phyloP scores from a whole-genome alignment of 2,113 vertebrate species.

The Anolis carolinensis region DNA sequence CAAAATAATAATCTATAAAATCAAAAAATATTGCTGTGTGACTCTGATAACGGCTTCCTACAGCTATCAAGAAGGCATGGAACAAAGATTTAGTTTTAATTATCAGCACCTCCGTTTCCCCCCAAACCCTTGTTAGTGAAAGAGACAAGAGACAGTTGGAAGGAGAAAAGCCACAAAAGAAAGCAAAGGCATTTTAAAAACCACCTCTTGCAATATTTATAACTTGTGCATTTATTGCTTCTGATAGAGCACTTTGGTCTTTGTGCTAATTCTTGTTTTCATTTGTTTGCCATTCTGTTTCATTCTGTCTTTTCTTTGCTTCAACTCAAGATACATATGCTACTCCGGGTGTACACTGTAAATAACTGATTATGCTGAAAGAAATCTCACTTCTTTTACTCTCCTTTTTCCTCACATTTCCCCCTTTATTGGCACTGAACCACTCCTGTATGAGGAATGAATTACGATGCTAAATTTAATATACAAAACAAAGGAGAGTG shows the following conservation, averaged over 20 bases:
- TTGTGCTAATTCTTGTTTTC: neutral
- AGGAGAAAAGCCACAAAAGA: neutral
- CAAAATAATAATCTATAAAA: constrained; percentile 60
- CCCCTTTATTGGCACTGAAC: too few species aligned
- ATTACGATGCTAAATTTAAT: neutral
- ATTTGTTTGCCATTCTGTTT: neutral
- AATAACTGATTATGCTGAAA: neutral
- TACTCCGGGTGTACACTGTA: fast-evolving
- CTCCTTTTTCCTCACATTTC: too few species aligned
- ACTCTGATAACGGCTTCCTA: constrained; percentile 73
- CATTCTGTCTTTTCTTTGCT: neutral
- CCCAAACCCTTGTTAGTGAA: neutral
- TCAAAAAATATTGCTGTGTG: constrained; percentile 73
- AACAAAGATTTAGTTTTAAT: constrained; percentile 73
- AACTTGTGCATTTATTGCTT: neutral
- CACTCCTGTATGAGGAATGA: too few species aligned
- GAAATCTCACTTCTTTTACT: neutral
- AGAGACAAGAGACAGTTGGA: neutral
- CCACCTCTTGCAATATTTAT: neutral
- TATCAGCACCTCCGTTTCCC: constrained; percentile 47
- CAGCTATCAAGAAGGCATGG: constrained; percentile 56
- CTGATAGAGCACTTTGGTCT: neutral
- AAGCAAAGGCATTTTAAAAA: neutral
- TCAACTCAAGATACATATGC: neutral
- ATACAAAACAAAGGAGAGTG: too few species aligned